A percentile compares a stretch with the other conserved stretches of the same genome.
These are phyloP conservation scores for Nemoura dubitans DNA, from an alignment of 2,888 invertebrate genomes.

Conservation along the genomic window DNA sequence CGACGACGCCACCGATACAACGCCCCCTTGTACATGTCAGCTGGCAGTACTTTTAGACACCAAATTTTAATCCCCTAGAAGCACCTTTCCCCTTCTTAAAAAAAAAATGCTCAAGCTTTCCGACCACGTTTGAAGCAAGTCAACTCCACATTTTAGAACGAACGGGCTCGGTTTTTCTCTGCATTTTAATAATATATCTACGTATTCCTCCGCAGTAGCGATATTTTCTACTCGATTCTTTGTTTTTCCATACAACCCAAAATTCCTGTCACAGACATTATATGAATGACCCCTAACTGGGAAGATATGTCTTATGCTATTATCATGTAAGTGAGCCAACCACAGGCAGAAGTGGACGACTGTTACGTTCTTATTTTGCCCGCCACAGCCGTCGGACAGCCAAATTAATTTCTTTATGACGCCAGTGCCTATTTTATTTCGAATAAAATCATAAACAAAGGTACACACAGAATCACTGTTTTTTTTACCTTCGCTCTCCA, in stretches of 20 bases:
- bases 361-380: conserved; percentile 50
- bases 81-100: conserved; percentile 5
- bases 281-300: conserved; percentile 50
- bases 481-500: conserved; percentile 46
- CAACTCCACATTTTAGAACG: background rate
- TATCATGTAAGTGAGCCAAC: conserved; percentile 44
- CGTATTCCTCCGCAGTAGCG: conserved; percentile 17
- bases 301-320: conserved; percentile 50
- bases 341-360: conserved; percentile 46
- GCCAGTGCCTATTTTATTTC: background rate
- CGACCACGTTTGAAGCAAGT: background rate
- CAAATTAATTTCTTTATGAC: conserved; percentile 28
- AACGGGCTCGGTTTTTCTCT: too few species aligned
- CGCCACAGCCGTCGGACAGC: conserved; percentile 50
- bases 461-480: conserved; percentile 9
- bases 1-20: too few species aligned
- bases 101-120: background rate
- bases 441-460: conserved; percentile 1
- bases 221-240: conserved; percentile 38
- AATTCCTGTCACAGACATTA: conserved; percentile 50
- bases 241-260: conserved; percentile 46
- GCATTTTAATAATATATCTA: background rate
- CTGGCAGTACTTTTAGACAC: conserved; percentile 21
- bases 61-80: conserved; percentile 10
- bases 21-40: background rate